These are phyloP conservation scores for Gopherus evgoodei DNA, from an alignment of 2,113 vertebrate genomes.

Conservation along the genomic window DNA sequence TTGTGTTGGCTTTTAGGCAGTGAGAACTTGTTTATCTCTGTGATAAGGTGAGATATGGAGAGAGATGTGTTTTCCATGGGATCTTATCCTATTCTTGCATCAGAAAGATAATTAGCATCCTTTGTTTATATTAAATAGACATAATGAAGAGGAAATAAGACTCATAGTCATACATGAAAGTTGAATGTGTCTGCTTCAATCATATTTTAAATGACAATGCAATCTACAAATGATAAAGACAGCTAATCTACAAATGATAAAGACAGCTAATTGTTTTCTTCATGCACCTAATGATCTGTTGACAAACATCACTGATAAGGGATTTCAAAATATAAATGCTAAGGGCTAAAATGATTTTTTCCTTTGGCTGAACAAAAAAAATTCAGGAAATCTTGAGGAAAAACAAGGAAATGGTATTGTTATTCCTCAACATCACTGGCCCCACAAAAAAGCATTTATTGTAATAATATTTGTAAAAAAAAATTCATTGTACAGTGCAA, in stretches of 20 bases:
- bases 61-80: neutral
- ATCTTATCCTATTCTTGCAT: slow-evolving; percentile 49
- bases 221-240: slow-evolving; percentile 74
- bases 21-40: neutral
- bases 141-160: slow-evolving; percentile 72
- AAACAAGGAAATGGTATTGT: neutral
- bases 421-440: neutral
- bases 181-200: slow-evolving; percentile 45
- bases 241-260: slow-evolving; percentile 74
- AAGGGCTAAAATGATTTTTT: slow-evolving; percentile 59
- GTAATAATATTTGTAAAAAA: neutral
- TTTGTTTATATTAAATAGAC: slow-evolving; percentile 64
- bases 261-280: slow-evolving; percentile 79
- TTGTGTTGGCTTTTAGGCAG: neutral
- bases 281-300: slow-evolving; percentile 79
- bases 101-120: slow-evolving; percentile 65
- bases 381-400: slow-evolving; percentile 71
- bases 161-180: slow-evolving; percentile 49
- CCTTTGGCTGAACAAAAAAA: slow-evolving; percentile 66
- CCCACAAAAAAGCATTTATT: neutral
- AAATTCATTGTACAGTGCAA: neutral
- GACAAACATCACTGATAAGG: slow-evolving; percentile 81
- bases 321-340: slow-evolving; percentile 69
- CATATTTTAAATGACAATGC: slow-evolving; percentile 77
- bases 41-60: neutral